Evolutionary conservation across 2,113 vertebrate genomes (phyloP).

Genomic region (Rhizomys pruinosus): DNA sequence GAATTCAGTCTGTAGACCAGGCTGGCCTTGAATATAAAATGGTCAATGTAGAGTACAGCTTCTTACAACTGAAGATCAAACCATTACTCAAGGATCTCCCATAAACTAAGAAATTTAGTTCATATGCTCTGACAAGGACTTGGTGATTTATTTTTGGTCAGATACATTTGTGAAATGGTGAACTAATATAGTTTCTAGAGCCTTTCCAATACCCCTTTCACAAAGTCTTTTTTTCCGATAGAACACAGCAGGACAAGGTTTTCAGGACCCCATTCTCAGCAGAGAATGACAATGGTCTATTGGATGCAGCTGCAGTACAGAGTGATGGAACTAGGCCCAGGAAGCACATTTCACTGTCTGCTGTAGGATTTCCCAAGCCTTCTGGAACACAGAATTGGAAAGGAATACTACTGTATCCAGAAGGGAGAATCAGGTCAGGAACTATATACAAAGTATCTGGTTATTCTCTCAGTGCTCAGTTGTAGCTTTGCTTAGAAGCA

Average conservation of each 20-base stretch:
- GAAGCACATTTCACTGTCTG: not conserved
- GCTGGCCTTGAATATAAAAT: too few species aligned
- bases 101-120: not conserved
- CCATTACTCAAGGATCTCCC: not conserved
- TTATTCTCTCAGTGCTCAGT: not conserved
- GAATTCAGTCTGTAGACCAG: too few species aligned
- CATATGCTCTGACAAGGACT: not conserved
- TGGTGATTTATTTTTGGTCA: not conserved
- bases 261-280: not conserved
- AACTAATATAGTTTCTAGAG: not conserved
- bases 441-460: not conserved
- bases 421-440: not conserved
- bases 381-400: not conserved
- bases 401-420: not conserved
- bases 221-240: not conserved
- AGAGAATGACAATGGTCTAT: not conserved
- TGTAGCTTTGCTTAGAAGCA: not conserved
- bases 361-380: not conserved
- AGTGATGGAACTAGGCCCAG: not conserved
- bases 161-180: not conserved
- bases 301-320: not conserved
- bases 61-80: not conserved
- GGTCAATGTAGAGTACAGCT: not conserved
- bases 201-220: not conserved
- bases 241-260: not conserved